These are phyloP conservation scores for Leucopsar rothschildi DNA, from an alignment of 2,113 vertebrate species.

Conservation along the genomic window DNA sequence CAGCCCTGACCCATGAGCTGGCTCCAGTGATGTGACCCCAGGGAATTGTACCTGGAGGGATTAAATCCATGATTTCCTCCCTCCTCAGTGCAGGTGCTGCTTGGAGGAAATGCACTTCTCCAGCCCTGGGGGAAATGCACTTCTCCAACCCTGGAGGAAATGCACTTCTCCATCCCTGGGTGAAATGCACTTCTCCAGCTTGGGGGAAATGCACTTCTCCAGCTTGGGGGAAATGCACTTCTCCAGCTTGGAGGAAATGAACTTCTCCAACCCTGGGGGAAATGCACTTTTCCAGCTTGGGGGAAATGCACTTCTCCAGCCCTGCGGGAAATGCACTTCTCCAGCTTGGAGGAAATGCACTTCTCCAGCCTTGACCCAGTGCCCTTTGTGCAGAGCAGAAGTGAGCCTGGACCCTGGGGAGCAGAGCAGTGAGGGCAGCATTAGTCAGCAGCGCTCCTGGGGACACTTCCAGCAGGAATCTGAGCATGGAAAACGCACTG, in stretches of 20 bases:
- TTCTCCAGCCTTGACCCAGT: background rate
- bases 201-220: background rate
- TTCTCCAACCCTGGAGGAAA: background rate
- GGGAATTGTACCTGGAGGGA: background rate
- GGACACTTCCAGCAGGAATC: background rate
- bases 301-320: background rate
- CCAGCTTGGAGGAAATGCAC: background rate
- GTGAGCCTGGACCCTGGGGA: background rate
- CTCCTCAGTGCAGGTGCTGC: background rate
- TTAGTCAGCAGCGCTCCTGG: constrained; percentile 24
- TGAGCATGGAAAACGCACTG: background rate
- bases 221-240: background rate
- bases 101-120: background rate
- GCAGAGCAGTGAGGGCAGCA: background rate
- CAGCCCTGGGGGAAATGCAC: background rate
- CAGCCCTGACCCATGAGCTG: background rate
- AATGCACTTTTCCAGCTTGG: background rate
- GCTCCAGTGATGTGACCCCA: background rate
- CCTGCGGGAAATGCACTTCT: background rate
- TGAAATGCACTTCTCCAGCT: background rate
- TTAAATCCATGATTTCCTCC: background rate
- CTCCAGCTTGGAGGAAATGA: background rate
- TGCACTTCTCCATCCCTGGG: background rate
- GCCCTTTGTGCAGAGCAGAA: background rate
- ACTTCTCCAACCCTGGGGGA: background rate